A percentile compares a stretch with the other conserved stretches of the same genome.
These are phyloP conservation scores for Sebastes melanostomus DNA, from an alignment of 2,797 vertebrate species.

Conservation along the genomic window DNA sequence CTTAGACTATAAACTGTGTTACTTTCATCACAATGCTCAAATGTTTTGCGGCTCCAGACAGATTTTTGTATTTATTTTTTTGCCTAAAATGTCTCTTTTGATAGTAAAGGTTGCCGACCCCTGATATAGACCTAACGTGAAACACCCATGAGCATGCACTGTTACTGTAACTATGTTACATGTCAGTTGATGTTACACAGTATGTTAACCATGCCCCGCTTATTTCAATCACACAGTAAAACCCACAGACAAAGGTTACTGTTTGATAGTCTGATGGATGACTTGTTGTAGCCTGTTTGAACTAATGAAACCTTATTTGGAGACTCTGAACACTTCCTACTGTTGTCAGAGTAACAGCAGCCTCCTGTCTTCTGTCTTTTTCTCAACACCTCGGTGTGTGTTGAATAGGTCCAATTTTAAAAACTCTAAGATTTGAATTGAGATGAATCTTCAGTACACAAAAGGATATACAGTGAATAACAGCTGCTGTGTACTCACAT, in stretches of 20 bases:
- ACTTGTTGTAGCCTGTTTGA: neutral
- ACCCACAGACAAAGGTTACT: neutral
- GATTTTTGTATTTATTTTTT: no score
- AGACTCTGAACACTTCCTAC: neutral
- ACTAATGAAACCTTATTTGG: neutral
- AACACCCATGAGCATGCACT: no score
- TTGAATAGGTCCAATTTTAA: neutral
- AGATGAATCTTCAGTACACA: neutral
- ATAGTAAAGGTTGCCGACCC: no score
- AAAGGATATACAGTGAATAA: neutral
- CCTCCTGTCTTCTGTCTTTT: neutral
- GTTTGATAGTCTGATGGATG: neutral
- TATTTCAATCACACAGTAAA: neutral
- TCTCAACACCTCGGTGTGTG: neutral
- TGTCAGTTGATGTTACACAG: no score
- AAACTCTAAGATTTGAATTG: neutral
- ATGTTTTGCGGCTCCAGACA: no score
- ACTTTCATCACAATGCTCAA: no score
- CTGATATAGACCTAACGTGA: no score
- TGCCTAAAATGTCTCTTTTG: no score
- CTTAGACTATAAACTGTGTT: no score
- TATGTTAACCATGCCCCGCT: neutral
- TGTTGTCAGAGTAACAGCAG: neutral
- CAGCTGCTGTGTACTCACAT: slow-evolving; percentile 30
- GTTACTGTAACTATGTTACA: neutral